Evolutionary conservation across 2,797 vertebrate genomes (phyloP), one percentile per base, ranked within the genome.

Genomic region (Capromys pilorides): DNA sequence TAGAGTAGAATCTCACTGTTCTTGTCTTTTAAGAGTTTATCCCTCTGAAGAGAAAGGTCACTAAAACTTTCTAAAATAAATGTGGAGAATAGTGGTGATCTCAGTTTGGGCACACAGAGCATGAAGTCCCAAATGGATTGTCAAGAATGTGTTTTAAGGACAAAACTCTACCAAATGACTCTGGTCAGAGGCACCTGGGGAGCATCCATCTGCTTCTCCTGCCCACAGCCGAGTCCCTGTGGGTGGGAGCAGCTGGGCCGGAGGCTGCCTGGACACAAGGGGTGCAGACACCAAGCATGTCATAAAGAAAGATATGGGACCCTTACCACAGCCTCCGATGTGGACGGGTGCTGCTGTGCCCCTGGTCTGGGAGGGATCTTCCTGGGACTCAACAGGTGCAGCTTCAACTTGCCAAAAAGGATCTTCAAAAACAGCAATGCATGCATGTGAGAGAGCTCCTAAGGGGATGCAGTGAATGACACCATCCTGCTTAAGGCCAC

Each of bases 351-450:
- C 41, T 98, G 98, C 81, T 97, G 99, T 82, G 98, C 98, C 95
- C 98, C 94, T 31, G 98, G 99, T 97, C 96, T 98, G 64, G 98
- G 99, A 88, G 99, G 97, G 64, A 98, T 98, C 96, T 98, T 99
- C 97, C 97, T 98, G 94, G 98, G 98, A 84, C 98, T 98, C 64
- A 97, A 97, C 1, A 98, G 97, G 36, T 99, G 99, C 64, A 99
- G 98, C 59, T 98, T 98, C 45, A 99, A 97, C 95, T 99, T 99
- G 94, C 99, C 99, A 97, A 99, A 99, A n/a, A 99, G 98, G 87
- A 99, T 97, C 99, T 99, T 97, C 51, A 96, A 81, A 90, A 97
- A 96, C 80, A 59, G 83, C 4, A 31, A 21, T 6, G 36, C 10
- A 67, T 1, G 93, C 1, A 2, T 14, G 14, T 36, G 85, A 41